Evolutionary conservation across 2,113 vertebrate genomes (phyloP), one percentile per base, ranked within the genome.

Genomic region (Phalacrocorax brasilianus): DNA sequence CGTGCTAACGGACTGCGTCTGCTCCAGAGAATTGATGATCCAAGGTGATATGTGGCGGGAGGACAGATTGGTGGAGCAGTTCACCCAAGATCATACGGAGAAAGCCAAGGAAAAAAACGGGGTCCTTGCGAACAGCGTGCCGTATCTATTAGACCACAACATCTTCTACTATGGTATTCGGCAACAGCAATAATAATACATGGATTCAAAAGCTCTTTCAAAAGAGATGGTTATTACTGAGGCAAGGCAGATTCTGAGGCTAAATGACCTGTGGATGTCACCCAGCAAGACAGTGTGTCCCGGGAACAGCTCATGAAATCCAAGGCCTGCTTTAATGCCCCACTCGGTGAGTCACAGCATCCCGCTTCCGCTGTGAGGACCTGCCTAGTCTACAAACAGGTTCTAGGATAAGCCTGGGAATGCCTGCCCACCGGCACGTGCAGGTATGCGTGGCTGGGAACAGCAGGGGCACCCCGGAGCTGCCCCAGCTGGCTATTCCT

Each of bases 1-100:
- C 1, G 2, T 71, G 88, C 79, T 87, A 89, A 84, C 62, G 81
- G 65, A 93, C 91, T 75, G 56, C 2, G 49, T 85, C 95, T 95
- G 95, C 86, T 93, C 85, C 90, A 75, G 88, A 95, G 90, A 88
- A 96, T 20, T 86, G 94, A 96, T 90, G 90, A 86, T 92, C 92
- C 87, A 95, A 72, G 71, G 63, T 22, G 6, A 96, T 74, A 58
- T 62, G 89, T 62, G 86, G 88, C 91, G 93, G 66, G 35, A 84
- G 80, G 94, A 95, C 91, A 95, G 95, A 92, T 58, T 95, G 95
- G 95, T 76, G 70, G 56, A 93, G 70, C 77, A 45, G 71, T 73
- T 87, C 5, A 11, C 86, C 84, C 94, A 85, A 93, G 94, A 96
- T 92, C 95, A 93, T 32, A 92, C 8, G 7, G 96, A 26, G 89